Percentiles rank a stretch among this genome's conserved stretches.
These are phyloP conservation scores for Leptatherina wallacei DNA, from an alignment of 2,797 vertebrate genomes.

Conservation along the genomic window DNA sequence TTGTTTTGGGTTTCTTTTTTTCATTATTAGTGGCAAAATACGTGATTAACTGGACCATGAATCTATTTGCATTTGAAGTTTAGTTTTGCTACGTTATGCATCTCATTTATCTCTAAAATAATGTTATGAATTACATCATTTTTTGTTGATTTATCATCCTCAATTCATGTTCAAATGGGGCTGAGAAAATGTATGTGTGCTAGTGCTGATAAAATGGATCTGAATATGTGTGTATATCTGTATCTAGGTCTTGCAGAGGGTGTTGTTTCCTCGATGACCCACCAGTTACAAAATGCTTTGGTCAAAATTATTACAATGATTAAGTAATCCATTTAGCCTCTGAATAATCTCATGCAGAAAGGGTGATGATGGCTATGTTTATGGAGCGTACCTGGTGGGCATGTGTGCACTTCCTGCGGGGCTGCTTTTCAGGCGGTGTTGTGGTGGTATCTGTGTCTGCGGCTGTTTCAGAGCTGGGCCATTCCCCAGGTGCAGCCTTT, in stretches of 20 bases:
- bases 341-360: background rate
- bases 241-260: background rate
- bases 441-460: constrained; percentile 37
- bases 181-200: background rate
- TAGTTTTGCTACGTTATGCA: background rate
- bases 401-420: constrained; percentile 8
- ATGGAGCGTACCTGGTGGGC: background rate
- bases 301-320: background rate
- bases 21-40: background rate
- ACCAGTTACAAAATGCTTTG: background rate
- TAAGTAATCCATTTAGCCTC: background rate
- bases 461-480: constrained; percentile 57
- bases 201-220: background rate
- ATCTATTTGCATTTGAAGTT: background rate
- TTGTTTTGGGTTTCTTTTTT: background rate
- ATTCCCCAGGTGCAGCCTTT: constrained; percentile 73
- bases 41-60: background rate
- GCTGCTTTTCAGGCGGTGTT: constrained; percentile 19
- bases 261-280: background rate
- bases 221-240: background rate
- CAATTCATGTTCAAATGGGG: background rate
- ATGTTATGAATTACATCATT: too few species aligned
- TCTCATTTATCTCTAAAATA: too few species aligned
- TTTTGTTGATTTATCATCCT: background rate
- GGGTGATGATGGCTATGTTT: background rate